Evolutionary conservation across 2,888 invertebrate genomes (phyloP).

Genomic region (Platypus cylindrus): DNA sequence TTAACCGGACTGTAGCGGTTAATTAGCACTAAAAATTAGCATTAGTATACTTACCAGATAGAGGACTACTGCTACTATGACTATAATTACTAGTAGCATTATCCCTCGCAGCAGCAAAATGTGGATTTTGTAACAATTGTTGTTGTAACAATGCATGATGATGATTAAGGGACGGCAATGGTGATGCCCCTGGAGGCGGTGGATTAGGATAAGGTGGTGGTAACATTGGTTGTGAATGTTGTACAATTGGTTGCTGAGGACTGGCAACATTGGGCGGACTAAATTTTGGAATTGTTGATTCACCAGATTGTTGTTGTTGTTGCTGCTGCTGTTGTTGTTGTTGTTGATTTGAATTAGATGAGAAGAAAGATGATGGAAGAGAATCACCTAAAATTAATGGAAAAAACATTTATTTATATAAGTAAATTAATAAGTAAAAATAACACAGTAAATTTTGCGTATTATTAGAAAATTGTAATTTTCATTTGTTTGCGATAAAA

Average conservation of each 20-base stretch:
- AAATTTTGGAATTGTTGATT: conserved; percentile 6
- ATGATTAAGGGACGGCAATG: conserved; percentile 8
- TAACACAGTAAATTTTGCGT: too few species aligned
- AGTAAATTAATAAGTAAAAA: too few species aligned
- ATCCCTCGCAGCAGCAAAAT: conserved; percentile 26
- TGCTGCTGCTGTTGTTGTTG: conserved; percentile 16
- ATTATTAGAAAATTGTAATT: too few species aligned
- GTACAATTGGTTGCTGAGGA: conserved; percentile 13
- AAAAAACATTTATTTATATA: conserved; percentile 10
- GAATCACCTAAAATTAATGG: conserved; percentile 45
- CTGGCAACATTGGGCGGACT: conserved; percentile 22
- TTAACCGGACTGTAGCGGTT: too few species aligned
- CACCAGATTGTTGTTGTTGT: conserved; percentile 11
- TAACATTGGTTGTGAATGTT: conserved; percentile 8
- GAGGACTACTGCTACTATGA: conserved; percentile 10
- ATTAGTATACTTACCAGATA: conserved; percentile 13
- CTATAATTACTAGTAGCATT: too few species aligned
- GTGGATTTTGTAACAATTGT: conserved; percentile 44
- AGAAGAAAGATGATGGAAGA: conserved; percentile 33
- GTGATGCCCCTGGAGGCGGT: conserved; percentile 9
- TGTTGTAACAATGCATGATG: conserved; percentile 33
- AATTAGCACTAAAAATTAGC: too few species aligned
- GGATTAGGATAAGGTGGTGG: conserved; percentile 11
- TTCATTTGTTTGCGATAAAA: too few species aligned
- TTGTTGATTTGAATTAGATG: conserved; percentile 11